Percentiles rank a stretch among this genome's conserved stretches.
phyloP scores from a whole-genome alignment of 2,888 invertebrate species.

The Kryphioiulus occultus region DNA sequence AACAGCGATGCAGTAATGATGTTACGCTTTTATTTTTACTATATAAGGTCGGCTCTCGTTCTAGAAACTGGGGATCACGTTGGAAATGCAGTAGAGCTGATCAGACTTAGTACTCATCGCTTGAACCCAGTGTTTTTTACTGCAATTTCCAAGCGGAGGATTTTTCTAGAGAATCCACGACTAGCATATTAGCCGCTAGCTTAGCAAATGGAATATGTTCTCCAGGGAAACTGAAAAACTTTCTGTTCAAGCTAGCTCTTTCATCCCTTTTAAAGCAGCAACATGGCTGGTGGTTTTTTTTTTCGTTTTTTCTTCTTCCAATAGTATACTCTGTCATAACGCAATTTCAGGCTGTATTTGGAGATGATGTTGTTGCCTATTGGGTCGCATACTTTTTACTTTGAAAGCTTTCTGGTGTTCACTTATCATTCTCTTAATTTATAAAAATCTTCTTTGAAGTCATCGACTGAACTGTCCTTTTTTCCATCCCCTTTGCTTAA shows the following conservation, averaged over 20 bases:
- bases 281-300: too few relatives aligned
- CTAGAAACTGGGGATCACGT: background rate
- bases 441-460: background rate
- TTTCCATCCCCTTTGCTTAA: background rate
- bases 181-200: background rate
- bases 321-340: background rate
- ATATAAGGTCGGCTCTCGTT: background rate
- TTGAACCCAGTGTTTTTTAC: background rate
- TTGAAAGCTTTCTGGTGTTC: conserved; percentile 24
- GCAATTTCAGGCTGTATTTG: background rate
- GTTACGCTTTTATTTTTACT: conserved; percentile 1
- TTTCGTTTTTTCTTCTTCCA: too few relatives aligned
- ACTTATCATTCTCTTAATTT: conserved; percentile 35
- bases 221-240: background rate
- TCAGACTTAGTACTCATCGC: conserved; percentile 2
- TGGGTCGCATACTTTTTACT: background rate
- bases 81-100: background rate
- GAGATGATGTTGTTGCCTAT: background rate
- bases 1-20: background rate
- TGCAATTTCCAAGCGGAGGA: background rate
- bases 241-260: background rate
- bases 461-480: background rate
- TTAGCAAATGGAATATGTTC: conserved; percentile 19
- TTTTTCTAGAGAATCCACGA: background rate
- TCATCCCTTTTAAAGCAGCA: background rate